Percentiles rank a stretch among this genome's conserved stretches.
These are phyloP conservation scores for Malthinus flaveolus DNA, from an alignment of 2,888 invertebrate species.

Conservation along the genomic window DNA sequence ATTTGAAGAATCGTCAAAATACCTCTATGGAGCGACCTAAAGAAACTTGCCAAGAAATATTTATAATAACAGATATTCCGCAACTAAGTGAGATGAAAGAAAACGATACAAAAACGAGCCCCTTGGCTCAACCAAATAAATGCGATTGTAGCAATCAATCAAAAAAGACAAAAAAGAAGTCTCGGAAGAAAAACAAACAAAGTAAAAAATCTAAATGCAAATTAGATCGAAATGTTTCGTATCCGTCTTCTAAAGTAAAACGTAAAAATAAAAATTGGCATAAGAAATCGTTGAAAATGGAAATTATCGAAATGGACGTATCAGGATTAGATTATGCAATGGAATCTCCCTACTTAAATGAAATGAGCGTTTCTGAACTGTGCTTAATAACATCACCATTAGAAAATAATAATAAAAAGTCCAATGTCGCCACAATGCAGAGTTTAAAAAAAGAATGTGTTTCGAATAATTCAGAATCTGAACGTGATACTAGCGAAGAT, in stretches of 20 bases:
- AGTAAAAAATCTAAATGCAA: constrained; percentile 11
- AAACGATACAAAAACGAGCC: too few relatives aligned
- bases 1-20: too few relatives aligned
- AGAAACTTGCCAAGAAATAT: neutral
- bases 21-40: neutral
- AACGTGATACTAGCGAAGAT: too few relatives aligned
- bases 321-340: neutral
- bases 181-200: neutral
- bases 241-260: neutral
- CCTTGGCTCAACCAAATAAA: too few relatives aligned
- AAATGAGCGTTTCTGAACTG: too few relatives aligned
- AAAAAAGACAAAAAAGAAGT: neutral
- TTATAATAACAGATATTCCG: neutral
- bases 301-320: constrained; percentile 16
- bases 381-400: too few relatives aligned
- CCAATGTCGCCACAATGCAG: too few relatives aligned
- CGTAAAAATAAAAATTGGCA: constrained; percentile 16
- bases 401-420: too few relatives aligned
- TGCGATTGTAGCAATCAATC: neutral
- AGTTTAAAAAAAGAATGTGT: too few relatives aligned
- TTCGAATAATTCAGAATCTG: too few relatives aligned
- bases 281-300: constrained; percentile 14
- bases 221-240: neutral
- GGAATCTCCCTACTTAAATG: constrained; percentile 3
- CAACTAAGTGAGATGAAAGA: neutral